Base-by-base conservation (phyloP, 1,140 invertebrate species). In the Drusus annulatus region DNA sequence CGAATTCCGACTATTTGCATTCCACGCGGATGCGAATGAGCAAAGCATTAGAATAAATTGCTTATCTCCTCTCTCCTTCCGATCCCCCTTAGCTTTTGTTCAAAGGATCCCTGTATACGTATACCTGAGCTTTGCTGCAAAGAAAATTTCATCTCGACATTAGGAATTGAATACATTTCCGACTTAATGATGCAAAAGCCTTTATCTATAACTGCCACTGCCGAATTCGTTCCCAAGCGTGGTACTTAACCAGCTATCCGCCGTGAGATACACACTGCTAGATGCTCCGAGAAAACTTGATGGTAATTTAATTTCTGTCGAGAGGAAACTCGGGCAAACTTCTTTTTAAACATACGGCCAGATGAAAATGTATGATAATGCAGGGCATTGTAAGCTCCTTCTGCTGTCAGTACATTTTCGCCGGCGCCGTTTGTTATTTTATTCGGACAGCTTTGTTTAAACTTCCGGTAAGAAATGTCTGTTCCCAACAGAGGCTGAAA, bases 41-140 rank as follows among this genome's bases (percentile, higher is more conserved):
- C 78, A 62, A 75, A 63, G 69, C 78, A 83, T 83, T 83, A 80
- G 82, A 83, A 83, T 81, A 83, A 83, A 83, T 81, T 80, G 82
- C 76, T 83, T 83, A 83, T 83, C 79, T 83, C 69, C 17, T 63
- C 25, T 62, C 19, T 58, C 10, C 65, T 74, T 45, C 75, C 62
- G n/a, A 25, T 28, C 21, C 21, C 45, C 28, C 16, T 56, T 8
- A 13, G 63, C 54, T 58, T 74, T 81, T 81, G 79, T 80, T 76
- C 79, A 76, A 76, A 76, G 79, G 19, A 65, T n/a, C n/a, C n/a
- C n/a, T n/a, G n/a, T 15, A 8, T 60, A 23, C 45, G 50, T 51
- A 62, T 81, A 78, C 80, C 80, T 79, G 76, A n/a, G 56, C 60
- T 58, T 56, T 21, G 25, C 19, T 21, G 45, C 78, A 79, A 77